phyloP scores from a whole-genome alignment of 1,140 invertebrate genomes.

The Phenacoccus solenopsis region DNA sequence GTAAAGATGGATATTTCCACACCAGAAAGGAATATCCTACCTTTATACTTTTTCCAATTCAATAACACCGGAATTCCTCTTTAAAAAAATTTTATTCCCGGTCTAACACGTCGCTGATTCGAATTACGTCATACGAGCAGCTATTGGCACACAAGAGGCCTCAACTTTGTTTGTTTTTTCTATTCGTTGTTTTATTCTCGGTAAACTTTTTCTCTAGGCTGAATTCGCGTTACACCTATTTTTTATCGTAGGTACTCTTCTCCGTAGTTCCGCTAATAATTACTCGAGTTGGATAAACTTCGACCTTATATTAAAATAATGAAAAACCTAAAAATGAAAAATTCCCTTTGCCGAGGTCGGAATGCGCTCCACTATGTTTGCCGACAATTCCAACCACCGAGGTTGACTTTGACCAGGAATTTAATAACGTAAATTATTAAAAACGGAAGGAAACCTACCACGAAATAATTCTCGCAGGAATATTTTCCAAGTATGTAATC shows the following conservation, averaged over 20 bases:
- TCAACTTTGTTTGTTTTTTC: not conserved
- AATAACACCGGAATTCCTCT: not conserved
- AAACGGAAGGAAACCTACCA: not conserved
- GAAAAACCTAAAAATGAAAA: not conserved
- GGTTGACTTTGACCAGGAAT: not conserved
- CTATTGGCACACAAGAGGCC: not conserved
- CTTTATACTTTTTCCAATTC: not conserved
- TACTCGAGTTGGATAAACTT: not conserved
- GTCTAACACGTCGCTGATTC: not conserved
- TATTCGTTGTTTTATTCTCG: not conserved
- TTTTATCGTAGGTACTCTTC: not conserved
- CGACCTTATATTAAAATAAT: conserved; percentile 3
- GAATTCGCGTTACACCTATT: not conserved
- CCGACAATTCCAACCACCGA: not conserved
- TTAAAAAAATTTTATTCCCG: not conserved
- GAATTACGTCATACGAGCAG: not conserved
- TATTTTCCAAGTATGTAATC: not conserved
- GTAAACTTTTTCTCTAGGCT: not conserved
- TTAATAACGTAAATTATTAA: conserved; percentile 4
- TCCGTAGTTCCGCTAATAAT: not conserved
- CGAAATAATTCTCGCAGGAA: not conserved
- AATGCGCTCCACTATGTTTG: not conserved
- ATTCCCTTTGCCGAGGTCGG: not conserved
- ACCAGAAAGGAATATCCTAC: too few relatives aligned
- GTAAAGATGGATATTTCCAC: too few relatives aligned